Conservation (phyloP, 2,888 invertebrate genomes). For the Rhagophthalmus giganteus region DNA sequence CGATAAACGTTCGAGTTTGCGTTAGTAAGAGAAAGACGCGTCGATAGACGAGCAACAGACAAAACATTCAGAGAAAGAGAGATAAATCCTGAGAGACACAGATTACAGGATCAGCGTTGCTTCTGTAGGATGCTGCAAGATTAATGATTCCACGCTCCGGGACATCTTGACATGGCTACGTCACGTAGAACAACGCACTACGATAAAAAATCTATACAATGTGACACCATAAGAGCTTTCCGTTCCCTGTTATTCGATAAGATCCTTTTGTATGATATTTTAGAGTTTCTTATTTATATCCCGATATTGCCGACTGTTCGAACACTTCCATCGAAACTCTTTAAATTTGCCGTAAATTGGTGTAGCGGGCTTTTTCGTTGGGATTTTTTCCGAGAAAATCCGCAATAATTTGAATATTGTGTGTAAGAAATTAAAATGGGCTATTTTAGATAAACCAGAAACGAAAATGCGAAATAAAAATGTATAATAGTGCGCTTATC, state of each 20-base stretch:
- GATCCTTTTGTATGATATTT: constrained; percentile 30
- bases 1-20: constrained; percentile 18
- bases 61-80: constrained; percentile 47
- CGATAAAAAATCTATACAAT: constrained; percentile 48
- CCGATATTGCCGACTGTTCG: constrained; percentile 7
- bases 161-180: constrained; percentile 51
- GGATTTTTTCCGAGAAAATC: not conserved
- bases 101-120: constrained; percentile 51
- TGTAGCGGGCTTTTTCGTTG: not conserved
- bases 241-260: constrained; percentile 31
- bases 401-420: constrained; percentile 9
- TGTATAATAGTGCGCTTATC: constrained; percentile 20
- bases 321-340: constrained; percentile 3
- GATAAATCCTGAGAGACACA: constrained; percentile 52
- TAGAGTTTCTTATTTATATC: constrained; percentile 19
- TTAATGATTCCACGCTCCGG: constrained; percentile 50
- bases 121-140: constrained; percentile 47
- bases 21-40: constrained; percentile 22
- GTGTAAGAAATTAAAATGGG: constrained; percentile 11
- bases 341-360: constrained; percentile 5
- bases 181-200: constrained; percentile 49
- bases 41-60: constrained; percentile 45
- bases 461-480: constrained; percentile 14
- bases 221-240: constrained; percentile 34
- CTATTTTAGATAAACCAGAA: constrained; percentile 14